Evolutionary conservation across 2,797 vertebrate genomes (phyloP).

Genomic region (Pseudochromis fuscus): DNA sequence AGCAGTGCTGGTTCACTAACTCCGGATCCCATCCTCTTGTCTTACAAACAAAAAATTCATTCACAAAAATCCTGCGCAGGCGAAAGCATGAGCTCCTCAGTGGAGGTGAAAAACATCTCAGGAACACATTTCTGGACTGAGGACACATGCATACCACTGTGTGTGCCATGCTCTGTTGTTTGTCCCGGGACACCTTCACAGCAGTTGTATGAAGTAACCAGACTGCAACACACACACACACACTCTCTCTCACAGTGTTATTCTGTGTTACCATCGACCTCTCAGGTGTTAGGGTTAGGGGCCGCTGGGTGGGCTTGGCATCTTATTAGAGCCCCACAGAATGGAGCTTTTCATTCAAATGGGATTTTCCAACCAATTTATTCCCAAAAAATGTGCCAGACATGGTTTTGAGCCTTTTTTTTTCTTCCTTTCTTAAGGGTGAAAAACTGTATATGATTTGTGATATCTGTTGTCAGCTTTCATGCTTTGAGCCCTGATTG

Average conservation of each 20-base stretch:
- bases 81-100: too few species aligned
- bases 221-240: slow-evolving; percentile 65
- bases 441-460: slow-evolving; percentile 35
- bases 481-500: slow-evolving; percentile 5
- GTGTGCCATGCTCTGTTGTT: slow-evolving; percentile 58
- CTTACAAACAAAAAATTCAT: too few species aligned
- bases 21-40: too few species aligned
- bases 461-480: slow-evolving; percentile 33
- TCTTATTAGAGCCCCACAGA: slow-evolving; percentile 54
- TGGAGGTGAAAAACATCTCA: too few species aligned
- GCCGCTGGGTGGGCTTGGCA: slow-evolving; percentile 55
- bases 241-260: too few species aligned
- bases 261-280: slow-evolving; percentile 67
- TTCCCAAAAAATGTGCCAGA: slow-evolving; percentile 41
- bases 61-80: too few species aligned
- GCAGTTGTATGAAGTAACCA: slow-evolving; percentile 52
- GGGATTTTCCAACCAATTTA: slow-evolving; percentile 26
- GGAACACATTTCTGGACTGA: too few species aligned
- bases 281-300: slow-evolving; percentile 75
- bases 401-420: slow-evolving; percentile 19
- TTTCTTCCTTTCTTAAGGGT: slow-evolving; percentile 1
- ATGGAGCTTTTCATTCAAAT: slow-evolving; percentile 66
- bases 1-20: too few species aligned
- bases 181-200: slow-evolving; percentile 69
- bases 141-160: slow-evolving; percentile 4